Evolutionary conservation across 2,797 vertebrate species (phyloP).

Genomic region (Cyclura pinguis): DNA sequence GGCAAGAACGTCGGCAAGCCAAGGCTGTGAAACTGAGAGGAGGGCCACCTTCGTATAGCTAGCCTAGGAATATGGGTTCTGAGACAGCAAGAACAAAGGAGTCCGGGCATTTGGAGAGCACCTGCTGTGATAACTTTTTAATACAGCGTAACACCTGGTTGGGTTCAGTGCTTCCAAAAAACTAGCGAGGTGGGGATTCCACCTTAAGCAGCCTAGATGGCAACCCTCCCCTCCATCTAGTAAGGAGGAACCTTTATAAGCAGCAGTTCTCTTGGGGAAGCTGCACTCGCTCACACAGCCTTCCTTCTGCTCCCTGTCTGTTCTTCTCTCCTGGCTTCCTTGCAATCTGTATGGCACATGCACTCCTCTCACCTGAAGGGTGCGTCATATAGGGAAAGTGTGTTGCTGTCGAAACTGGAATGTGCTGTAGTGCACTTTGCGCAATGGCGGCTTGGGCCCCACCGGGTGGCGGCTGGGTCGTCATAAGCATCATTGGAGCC

Average conservation of each 20-base stretch:
- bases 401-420: constrained; percentile 97
- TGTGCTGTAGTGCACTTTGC: constrained; percentile 95
- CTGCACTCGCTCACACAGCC: not conserved
- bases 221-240: not conserved
- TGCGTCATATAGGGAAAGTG: constrained; percentile 99
- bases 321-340: constrained; percentile 2
- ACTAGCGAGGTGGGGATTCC: not conserved
- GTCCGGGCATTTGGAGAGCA: not conserved
- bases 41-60: not conserved
- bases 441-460: constrained; percentile 93
- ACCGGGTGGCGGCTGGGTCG: constrained; percentile 93
- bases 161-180: not conserved
- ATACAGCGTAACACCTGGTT: no score
- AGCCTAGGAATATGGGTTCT: not conserved
- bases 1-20: not conserved
- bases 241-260: no score
- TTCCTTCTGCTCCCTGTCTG: rapidly evolving
- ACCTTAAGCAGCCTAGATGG: no score
- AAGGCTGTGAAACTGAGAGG: not conserved
- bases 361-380: constrained; percentile 90
- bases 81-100: not conserved
- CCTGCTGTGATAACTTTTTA: no score
- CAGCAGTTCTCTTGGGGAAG: not conserved
- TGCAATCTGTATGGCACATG: constrained; percentile 66
- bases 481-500: constrained; percentile 98